These are phyloP conservation scores for Limnephilus lunatus DNA, from an alignment of 2,888 invertebrate genomes.

Conservation along the genomic window DNA sequence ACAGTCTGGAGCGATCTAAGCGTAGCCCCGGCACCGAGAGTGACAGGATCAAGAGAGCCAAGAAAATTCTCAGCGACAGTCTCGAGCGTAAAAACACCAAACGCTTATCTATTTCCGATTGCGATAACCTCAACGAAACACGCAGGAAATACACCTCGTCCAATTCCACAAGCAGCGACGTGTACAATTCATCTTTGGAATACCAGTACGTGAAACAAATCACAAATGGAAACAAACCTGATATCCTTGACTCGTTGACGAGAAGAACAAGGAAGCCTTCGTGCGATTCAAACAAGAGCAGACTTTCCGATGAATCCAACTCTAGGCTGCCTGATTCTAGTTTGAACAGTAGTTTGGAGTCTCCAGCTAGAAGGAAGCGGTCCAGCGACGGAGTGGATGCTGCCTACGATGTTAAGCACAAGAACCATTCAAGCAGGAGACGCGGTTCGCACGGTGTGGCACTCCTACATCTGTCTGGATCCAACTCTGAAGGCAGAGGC, in stretches of 20 bases:
- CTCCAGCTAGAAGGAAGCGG: slow-evolving; percentile 74
- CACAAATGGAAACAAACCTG: slow-evolving; percentile 71
- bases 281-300: slow-evolving; percentile 60
- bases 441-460: slow-evolving; percentile 58
- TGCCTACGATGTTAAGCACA: slow-evolving; percentile 65
- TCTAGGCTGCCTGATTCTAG: slow-evolving; percentile 56
- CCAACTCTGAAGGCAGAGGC: slow-evolving; percentile 69
- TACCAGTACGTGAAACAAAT: slow-evolving; percentile 74
- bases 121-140: slow-evolving; percentile 66
- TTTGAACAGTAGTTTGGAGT: slow-evolving; percentile 70
- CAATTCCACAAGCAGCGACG: slow-evolving; percentile 76
- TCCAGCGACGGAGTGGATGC: slow-evolving; percentile 69
- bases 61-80: slow-evolving; percentile 72
- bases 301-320: slow-evolving; percentile 60
- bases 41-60: slow-evolving; percentile 72
- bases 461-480: slow-evolving; percentile 70
- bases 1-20: slow-evolving; percentile 75
- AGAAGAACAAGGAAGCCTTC: slow-evolving; percentile 68
- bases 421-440: slow-evolving; percentile 57
- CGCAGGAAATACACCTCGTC: slow-evolving; percentile 74
- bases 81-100: slow-evolving; percentile 72
- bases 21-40: slow-evolving; percentile 76
- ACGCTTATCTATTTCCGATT: slow-evolving; percentile 72
- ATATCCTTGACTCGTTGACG: slow-evolving; percentile 74
- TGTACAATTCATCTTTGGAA: slow-evolving; percentile 75